Evolutionary conservation across 2,888 invertebrate genomes (phyloP).

Genomic region (Nomada fucata): DNA sequence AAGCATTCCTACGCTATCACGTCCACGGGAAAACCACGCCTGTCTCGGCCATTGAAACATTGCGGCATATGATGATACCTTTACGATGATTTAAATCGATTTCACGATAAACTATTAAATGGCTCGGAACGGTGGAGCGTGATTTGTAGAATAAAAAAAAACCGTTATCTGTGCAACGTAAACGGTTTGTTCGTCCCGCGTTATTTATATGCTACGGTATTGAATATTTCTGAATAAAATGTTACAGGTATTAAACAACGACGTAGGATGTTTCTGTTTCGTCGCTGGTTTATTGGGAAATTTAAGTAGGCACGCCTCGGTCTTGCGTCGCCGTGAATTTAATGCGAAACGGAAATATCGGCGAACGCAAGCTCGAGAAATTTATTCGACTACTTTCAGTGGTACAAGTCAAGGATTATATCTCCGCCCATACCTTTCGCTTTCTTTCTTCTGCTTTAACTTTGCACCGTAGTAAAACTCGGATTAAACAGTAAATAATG

Average conservation of each 20-base stretch:
- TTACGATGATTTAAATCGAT: slow-evolving; percentile 31
- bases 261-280: no score
- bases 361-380: not conserved
- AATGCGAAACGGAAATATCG: not conserved
- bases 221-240: slow-evolving; percentile 17
- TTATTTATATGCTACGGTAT: slow-evolving; percentile 27
- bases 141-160: slow-evolving; percentile 13
- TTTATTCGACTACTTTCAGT: slow-evolving; percentile 4
- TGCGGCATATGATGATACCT: slow-evolving; percentile 11
- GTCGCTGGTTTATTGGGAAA: not conserved
- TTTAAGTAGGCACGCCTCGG: not conserved
- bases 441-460: not conserved
- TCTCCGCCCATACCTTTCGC: not conserved
- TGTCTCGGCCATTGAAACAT: slow-evolving; percentile 25
- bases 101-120: slow-evolving; percentile 8
- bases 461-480: slow-evolving; percentile 8
- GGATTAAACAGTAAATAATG: slow-evolving; percentile 17
- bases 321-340: not conserved
- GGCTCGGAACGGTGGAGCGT: slow-evolving; percentile 19
- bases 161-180: not conserved
- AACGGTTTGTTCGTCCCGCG: not conserved
- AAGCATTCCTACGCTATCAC: not conserved
- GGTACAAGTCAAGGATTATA: slow-evolving; percentile 23
- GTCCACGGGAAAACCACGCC: slow-evolving; percentile 15
- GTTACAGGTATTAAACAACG: slow-evolving; percentile 6